Conservation (phyloP, 2,113 vertebrate species). For the Gorsachius goisagi region DNA sequence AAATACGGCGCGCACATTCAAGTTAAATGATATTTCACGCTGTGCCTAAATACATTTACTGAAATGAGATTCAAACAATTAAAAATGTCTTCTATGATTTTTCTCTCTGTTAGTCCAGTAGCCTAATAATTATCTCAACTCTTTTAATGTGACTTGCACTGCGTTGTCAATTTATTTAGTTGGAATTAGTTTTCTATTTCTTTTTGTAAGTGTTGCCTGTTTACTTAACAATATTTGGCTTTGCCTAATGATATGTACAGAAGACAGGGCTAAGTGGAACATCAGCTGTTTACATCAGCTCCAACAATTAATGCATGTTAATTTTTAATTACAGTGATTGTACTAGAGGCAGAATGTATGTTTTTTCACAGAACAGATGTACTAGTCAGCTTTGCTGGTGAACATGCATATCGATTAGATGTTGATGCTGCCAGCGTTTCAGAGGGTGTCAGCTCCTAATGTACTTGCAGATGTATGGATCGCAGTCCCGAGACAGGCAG, state of each 20-base stretch:
- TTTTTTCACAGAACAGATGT: constrained; percentile 89
- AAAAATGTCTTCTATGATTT: constrained; percentile 66
- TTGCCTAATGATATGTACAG: constrained; percentile 90
- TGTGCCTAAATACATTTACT: constrained; percentile 51
- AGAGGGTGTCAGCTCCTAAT: constrained; percentile 55
- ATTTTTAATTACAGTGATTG: constrained; percentile 98
- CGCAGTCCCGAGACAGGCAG: constrained; percentile 38
- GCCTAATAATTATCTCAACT: constrained; percentile 69
- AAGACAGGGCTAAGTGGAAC: constrained; percentile 92
- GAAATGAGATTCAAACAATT: constrained; percentile 76
- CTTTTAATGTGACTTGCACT: constrained; percentile 68
- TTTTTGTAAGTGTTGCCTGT: constrained; percentile 79
- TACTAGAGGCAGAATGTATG: constrained; percentile 88
- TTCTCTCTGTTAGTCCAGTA: constrained; percentile 66
- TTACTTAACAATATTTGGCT: constrained; percentile 84
- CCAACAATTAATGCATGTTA: constrained; percentile 98
- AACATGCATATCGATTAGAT: constrained; percentile 81
- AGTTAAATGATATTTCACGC: constrained; percentile 49
- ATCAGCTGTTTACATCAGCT: constrained; percentile 95
- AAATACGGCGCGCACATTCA: neutral
- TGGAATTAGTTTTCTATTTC: constrained; percentile 79
- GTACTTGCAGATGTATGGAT: constrained; percentile 59
- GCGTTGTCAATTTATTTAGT: constrained; percentile 75
- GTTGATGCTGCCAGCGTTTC: constrained; percentile 76
- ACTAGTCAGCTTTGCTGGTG: constrained; percentile 82